A percentile compares a stretch with the other conserved stretches of the same genome.
These are phyloP conservation scores for Plusia festucae DNA, from an alignment of 2,888 invertebrate genomes.

Conservation along the genomic window DNA sequence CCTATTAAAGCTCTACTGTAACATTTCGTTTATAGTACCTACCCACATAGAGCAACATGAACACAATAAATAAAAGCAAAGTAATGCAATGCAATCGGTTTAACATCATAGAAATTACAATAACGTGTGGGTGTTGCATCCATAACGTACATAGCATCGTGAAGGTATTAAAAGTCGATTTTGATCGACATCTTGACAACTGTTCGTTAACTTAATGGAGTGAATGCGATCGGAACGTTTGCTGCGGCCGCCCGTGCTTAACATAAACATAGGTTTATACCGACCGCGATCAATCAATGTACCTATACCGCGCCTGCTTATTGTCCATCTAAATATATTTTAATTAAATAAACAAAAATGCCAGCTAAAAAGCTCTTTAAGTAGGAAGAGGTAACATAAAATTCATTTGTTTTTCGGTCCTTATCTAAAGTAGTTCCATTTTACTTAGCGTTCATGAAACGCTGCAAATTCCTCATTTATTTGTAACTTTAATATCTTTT, in stretches of 20 bases:
- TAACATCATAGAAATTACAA: conserved; percentile 75
- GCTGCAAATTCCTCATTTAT: conserved; percentile 54
- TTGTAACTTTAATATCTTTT: conserved; percentile 61
- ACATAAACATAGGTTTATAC: conserved; percentile 61
- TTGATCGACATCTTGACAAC: conserved; percentile 89
- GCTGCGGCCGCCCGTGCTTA: conserved; percentile 61
- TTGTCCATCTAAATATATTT: conserved; percentile 67
- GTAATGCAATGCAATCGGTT: conserved; percentile 69
- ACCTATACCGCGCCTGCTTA: conserved; percentile 61
- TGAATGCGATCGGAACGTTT: conserved; percentile 78
- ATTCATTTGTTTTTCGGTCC: conserved; percentile 24
- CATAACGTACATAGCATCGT: conserved; percentile 76
- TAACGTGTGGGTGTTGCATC: conserved; percentile 82
- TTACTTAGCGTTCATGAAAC: conserved; percentile 48
- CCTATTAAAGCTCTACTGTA: conserved; percentile 9
- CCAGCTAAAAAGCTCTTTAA: conserved; percentile 37
- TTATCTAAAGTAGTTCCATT: conserved; percentile 22
- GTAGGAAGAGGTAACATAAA: conserved; percentile 3
- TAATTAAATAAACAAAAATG: conserved; percentile 68
- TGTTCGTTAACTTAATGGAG: conserved; percentile 88
- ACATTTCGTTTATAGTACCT: conserved; percentile 1
- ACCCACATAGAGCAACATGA: conserved; percentile 15
- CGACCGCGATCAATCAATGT: conserved; percentile 66
- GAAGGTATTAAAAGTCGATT: conserved; percentile 83
- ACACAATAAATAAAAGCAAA: conserved; percentile 57